These are phyloP conservation scores for Zygothrica quintamaculata DNA, from an alignment of 2,888 invertebrate genomes.

Conservation along the genomic window DNA sequence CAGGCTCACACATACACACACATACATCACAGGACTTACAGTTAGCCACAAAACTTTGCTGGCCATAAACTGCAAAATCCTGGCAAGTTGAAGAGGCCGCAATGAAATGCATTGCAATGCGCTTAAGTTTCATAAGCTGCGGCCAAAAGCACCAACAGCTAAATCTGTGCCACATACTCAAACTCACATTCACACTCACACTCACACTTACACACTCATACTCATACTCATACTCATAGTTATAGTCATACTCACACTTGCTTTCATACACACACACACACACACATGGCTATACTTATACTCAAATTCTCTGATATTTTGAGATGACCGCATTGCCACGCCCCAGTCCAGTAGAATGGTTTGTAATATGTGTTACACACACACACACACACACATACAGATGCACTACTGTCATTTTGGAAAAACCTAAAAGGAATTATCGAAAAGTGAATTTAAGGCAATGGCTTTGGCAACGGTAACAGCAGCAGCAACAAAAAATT, in stretches of 20 bases:
- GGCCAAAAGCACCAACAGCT: conserved; percentile 45
- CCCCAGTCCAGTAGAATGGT: conserved; percentile 9
- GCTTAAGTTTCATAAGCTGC: conserved; percentile 68
- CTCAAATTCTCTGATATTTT: conserved; percentile 31
- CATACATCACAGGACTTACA: conserved; percentile 53
- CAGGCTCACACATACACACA: conserved; percentile 2
- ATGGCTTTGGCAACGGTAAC: conserved; percentile 32
- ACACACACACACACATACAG: conserved; percentile 10
- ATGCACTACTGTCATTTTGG: conserved; percentile 57
- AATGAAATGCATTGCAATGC: conserved; percentile 64
- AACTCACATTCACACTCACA: conserved; percentile 50
- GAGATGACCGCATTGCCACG: conserved; percentile 53
- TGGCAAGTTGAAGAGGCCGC: conserved; percentile 57
- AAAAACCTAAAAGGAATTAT: conserved; percentile 60
- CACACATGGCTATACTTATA: conserved; percentile 41
- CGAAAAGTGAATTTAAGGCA: conserved; percentile 79
- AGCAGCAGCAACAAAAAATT: conserved; percentile 7
- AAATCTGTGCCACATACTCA: conserved; percentile 4
- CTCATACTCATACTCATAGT: no score
- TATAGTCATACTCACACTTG: no score
- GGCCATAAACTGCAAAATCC: conserved; percentile 51
- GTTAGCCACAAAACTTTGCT: conserved; percentile 57
- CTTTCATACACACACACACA: no score
- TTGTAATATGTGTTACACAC: conserved; percentile 2
- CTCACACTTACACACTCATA: conserved; percentile 14